phyloP scores from a whole-genome alignment of 1,140 invertebrate genomes.

The Lepidotrigona ventralis region DNA sequence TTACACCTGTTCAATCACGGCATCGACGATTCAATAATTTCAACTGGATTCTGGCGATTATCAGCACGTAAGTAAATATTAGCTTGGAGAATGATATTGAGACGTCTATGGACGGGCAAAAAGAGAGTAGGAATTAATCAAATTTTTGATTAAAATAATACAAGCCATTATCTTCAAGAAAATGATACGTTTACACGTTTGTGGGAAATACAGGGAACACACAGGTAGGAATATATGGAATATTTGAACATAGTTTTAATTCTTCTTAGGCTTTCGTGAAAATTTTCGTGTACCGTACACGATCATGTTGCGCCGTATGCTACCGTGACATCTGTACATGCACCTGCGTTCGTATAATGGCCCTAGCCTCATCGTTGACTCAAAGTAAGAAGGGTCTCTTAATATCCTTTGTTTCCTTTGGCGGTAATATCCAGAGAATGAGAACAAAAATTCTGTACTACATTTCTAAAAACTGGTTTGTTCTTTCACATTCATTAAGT shows the following conservation, averaged over 20 bases:
- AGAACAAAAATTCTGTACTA: neutral
- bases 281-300: conserved; percentile 51
- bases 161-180: too few species aligned
- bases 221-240: too few species aligned
- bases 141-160: too few species aligned
- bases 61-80: conserved; percentile 11
- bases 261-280: conserved; percentile 44
- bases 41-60: neutral
- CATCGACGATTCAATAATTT: neutral
- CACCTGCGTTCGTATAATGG: conserved; percentile 67
- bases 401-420: conserved; percentile 39
- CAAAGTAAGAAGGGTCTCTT: conserved; percentile 15
- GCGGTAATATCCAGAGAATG: neutral
- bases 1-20: neutral
- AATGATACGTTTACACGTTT: too few species aligned
- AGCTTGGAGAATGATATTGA: neutral
- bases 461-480: too few species aligned
- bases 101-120: neutral
- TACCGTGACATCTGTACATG: conserved; percentile 67
- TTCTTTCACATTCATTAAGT: too few species aligned
- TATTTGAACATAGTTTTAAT: too few species aligned
- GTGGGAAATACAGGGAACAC: neutral
- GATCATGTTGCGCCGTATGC: conserved; percentile 49
- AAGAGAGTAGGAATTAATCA: too few species aligned
- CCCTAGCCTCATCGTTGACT: conserved; percentile 41